Conservation (phyloP, 2,888 invertebrate genomes). For the Brachyopa scutellaris region DNA sequence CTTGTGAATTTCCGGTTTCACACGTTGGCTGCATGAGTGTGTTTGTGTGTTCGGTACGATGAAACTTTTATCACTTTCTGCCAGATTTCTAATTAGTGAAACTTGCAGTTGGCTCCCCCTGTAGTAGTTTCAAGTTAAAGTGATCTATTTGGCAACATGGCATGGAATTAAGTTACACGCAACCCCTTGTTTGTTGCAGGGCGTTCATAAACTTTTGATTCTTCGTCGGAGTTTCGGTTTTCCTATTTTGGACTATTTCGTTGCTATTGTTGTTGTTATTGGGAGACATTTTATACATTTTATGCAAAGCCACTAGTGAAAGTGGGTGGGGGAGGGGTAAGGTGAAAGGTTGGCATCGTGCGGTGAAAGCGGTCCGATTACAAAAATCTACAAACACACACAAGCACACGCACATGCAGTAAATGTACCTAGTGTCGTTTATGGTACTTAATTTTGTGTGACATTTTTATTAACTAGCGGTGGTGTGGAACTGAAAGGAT, state of each 20-base stretch:
- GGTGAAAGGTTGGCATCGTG: slow-evolving; percentile 27
- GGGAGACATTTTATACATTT: slow-evolving; percentile 47
- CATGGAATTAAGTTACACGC: slow-evolving; percentile 56
- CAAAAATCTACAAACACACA: slow-evolving; percentile 1
- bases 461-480: slow-evolving; percentile 21
- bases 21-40: neutral
- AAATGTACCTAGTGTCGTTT: neutral
- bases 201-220: slow-evolving; percentile 44
- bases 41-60: slow-evolving; percentile 28
- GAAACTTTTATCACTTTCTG: slow-evolving; percentile 66
- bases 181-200: slow-evolving; percentile 46
- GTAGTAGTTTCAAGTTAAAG: slow-evolving; percentile 68
- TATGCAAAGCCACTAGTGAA: slow-evolving; percentile 58
- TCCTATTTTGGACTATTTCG: neutral
- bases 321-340: neutral
- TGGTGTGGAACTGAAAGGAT: neutral
- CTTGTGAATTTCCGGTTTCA: neutral
- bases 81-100: slow-evolving; percentile 68
- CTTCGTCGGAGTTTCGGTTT: slow-evolving; percentile 36
- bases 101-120: slow-evolving; percentile 61
- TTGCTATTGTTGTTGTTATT: neutral
- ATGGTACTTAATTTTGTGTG: slow-evolving; percentile 17
- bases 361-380: slow-evolving; percentile 5
- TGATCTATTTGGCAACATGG: slow-evolving; percentile 58
- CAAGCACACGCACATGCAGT: neutral